phyloP scores from a whole-genome alignment of 2,113 vertebrate species.

The Pterocles burchelli region DNA sequence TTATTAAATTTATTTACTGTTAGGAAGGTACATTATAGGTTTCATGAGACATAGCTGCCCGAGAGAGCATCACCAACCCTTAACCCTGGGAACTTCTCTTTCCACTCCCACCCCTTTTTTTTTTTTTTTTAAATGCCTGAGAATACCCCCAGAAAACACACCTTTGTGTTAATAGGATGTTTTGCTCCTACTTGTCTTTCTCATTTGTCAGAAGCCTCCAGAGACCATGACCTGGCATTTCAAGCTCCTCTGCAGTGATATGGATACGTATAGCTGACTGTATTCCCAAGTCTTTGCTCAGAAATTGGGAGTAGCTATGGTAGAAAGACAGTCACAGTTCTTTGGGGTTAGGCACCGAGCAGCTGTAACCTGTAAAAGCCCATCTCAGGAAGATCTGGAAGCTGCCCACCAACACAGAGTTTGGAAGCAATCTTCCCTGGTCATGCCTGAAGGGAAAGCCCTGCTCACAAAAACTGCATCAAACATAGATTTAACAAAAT shows the following conservation, averaged over 20 bases:
- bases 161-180: background rate
- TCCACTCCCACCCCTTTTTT: accelerated
- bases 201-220: background rate
- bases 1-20: background rate
- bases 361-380: background rate
- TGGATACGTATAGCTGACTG: background rate
- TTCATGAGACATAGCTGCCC: background rate
- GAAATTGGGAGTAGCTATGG: background rate
- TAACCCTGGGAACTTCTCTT: background rate
- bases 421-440: background rate
- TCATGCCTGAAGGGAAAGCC: background rate
- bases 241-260: background rate
- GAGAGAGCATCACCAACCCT: background rate
- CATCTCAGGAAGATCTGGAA: background rate
- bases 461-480: background rate
- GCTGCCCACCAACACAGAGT: accelerated
- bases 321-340: background rate
- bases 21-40: background rate
- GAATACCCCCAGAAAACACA: background rate
- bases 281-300: background rate
- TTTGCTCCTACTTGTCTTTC: background rate
- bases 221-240: background rate
- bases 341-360: background rate
- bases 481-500: background rate
- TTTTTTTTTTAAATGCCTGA: background rate